Conservation (phyloP, 37 sponge, comb jelly and placozoan genomes). For the Halichondria panicea region DNA sequence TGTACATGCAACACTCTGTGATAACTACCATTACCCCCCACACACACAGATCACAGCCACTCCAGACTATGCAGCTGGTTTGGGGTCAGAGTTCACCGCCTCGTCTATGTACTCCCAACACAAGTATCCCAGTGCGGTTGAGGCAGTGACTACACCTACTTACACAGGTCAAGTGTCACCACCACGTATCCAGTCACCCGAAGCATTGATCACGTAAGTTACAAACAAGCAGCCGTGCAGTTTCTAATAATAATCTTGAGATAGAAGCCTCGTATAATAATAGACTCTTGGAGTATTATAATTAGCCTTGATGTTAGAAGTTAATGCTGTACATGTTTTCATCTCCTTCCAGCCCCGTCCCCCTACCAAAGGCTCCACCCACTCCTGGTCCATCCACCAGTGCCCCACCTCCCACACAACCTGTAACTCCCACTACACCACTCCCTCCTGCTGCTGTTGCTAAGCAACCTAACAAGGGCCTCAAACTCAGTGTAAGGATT, state of each 20-base stretch:
- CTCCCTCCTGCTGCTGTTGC: neutral
- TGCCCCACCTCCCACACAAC: neutral
- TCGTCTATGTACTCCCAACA: constrained; percentile 8
- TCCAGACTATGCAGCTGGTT: constrained; percentile 81
- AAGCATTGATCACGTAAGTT: too few relatives aligned
- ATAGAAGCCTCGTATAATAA: neutral
- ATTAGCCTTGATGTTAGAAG: neutral
- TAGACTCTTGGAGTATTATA: neutral
- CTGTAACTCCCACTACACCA: constrained; percentile 21
- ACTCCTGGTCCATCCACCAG: neutral
- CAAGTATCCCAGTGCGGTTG: neutral
- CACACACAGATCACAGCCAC: constrained; percentile 22
- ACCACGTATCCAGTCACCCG: neutral
- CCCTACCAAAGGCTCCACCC: neutral
- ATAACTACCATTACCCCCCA: too few relatives aligned
- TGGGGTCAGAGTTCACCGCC: constrained; percentile 45
- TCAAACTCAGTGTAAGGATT: constrained; percentile 37
- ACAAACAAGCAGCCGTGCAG: too few relatives aligned
- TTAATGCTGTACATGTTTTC: neutral
- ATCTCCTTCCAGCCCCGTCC: constrained; percentile 2
- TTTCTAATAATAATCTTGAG: neutral
- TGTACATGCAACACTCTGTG: too few relatives aligned
- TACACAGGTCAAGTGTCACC: neutral
- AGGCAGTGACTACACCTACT: neutral
- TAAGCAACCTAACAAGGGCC: constrained; percentile 59